Percentiles rank a stretch among this genome's conserved stretches.
Conservation (phyloP, 2,113 vertebrate species). For the Acanthochromis polyacanthus region DNA sequence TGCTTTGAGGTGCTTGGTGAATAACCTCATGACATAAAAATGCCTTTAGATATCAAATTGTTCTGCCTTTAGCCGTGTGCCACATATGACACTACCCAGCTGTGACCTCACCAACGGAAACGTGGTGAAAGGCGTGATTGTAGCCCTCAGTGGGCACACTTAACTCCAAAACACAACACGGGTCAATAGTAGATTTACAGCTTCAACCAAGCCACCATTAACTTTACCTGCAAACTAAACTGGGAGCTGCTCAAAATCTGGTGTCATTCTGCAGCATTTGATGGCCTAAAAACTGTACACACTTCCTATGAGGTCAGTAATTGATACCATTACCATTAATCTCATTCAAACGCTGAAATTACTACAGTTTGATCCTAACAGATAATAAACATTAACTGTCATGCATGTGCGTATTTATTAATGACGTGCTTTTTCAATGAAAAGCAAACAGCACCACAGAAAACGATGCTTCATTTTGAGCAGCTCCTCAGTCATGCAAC, state of each 20-base stretch:
- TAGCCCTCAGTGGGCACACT: constrained; percentile 59
- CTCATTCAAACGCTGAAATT: constrained; percentile 11
- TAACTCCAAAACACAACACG: constrained; percentile 50
- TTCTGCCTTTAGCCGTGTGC: constrained; percentile 72
- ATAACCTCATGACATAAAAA: constrained; percentile 49
- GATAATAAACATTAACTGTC: constrained; percentile 35
- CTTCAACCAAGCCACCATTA: constrained; percentile 43
- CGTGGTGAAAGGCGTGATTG: constrained; percentile 61
- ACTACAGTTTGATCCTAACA: constrained; percentile 34
- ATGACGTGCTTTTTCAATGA: constrained; percentile 44
- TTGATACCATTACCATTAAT: constrained; percentile 17
- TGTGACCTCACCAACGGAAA: constrained; percentile 62
- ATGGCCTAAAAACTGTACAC: constrained; percentile 30
- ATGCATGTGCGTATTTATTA: constrained; percentile 63
- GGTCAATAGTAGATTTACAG: constrained; percentile 59
- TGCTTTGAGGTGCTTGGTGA: constrained; percentile 66
- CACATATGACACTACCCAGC: constrained; percentile 49
- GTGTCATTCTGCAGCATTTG: constrained; percentile 33
- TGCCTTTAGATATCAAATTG: constrained; percentile 53
- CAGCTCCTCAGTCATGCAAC: constrained; percentile 66
- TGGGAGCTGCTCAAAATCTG: constrained; percentile 66
- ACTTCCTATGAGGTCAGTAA: constrained; percentile 30
- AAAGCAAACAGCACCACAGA: constrained; percentile 29
- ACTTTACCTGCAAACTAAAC: constrained; percentile 40
- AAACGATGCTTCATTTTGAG: constrained; percentile 63